Conservation (phyloP, 2,113 vertebrate genomes). For the Piaya cayana region DNA sequence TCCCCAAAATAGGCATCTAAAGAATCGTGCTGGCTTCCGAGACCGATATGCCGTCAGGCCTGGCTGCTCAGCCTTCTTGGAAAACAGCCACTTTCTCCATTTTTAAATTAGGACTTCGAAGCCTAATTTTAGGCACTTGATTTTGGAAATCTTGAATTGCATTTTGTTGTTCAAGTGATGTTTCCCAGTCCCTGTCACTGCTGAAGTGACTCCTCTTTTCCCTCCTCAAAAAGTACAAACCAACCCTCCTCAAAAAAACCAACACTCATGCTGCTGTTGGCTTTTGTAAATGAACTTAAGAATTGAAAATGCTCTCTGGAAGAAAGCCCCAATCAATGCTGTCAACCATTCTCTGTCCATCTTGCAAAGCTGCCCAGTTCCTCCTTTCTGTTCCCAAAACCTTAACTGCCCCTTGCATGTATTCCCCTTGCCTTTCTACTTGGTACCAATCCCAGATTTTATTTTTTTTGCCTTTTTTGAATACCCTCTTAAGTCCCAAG, state of each 20-base stretch:
- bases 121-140: constrained; percentile 25
- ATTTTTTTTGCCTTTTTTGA: background rate
- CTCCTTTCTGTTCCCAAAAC: background rate
- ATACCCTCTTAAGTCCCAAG: background rate
- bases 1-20: constrained; percentile 40
- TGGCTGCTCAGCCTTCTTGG: constrained; percentile 5
- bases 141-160: constrained; percentile 30
- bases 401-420: background rate
- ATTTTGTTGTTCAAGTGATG: background rate
- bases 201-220: background rate
- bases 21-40: background rate
- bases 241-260: background rate
- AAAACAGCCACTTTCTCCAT: constrained; percentile 10
- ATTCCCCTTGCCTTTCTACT: background rate
- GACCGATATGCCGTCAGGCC: background rate
- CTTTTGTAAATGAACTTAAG: background rate
- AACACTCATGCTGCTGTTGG: background rate
- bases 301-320: background rate
- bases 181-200: background rate
- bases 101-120: constrained; percentile 8
- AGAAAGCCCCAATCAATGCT: background rate
- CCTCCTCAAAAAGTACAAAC: background rate
- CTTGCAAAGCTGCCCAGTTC: background rate
- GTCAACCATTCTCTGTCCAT: background rate
- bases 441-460: background rate